Base-by-base conservation (phyloP, 2,797 vertebrate genomes). In the Hybognathus amarus region DNA sequence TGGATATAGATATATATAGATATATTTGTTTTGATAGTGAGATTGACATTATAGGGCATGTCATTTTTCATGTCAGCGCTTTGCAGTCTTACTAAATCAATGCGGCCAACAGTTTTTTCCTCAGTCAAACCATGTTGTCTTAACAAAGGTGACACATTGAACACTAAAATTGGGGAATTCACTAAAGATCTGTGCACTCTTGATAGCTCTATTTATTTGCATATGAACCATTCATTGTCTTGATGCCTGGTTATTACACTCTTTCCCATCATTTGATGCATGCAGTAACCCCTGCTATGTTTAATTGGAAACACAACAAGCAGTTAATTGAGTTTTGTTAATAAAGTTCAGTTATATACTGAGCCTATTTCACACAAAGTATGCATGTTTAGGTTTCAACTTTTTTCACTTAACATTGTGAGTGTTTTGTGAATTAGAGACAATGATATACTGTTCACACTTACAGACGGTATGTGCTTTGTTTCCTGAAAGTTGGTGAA, bases 31-130 rank as follows among this genome's bases (percentile, higher is more conserved):
- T 59, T 40, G 54, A 17, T 12, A 22, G 47, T 76, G 74, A 61
- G 74, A 76, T 59, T n/a, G n/a, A 42, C 30, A 42, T 76, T 59
- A 76, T 42, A 42, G 36, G 36, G 36, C n/a, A 61, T 76, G 74
- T 20, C 8, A 76, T 76, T 76, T 27, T 76, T 76, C 54, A 61
- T 61, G 52, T 59, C 54, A 59, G 54, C 1, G 1, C 22, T 59
- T 59, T 76, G 7, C 13, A 24, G 36, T 59, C 15, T 76, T 76
- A n/a, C 36, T 11, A 36, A 76, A 76, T 24, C 52, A 59, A 22
- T 59, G 4, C 8, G 15, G 52, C 36, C 13, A 76, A 18, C 52
- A 40, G 2, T 40, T 40, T 75, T 33, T 56, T 75, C 18, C 47
- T 36, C 50, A n/a, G 20, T 3, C 24, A 47, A 24, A 69, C 42